These are phyloP conservation scores for Turdus rufiventris DNA, from an alignment of 2,113 vertebrate species.

Conservation along the genomic window DNA sequence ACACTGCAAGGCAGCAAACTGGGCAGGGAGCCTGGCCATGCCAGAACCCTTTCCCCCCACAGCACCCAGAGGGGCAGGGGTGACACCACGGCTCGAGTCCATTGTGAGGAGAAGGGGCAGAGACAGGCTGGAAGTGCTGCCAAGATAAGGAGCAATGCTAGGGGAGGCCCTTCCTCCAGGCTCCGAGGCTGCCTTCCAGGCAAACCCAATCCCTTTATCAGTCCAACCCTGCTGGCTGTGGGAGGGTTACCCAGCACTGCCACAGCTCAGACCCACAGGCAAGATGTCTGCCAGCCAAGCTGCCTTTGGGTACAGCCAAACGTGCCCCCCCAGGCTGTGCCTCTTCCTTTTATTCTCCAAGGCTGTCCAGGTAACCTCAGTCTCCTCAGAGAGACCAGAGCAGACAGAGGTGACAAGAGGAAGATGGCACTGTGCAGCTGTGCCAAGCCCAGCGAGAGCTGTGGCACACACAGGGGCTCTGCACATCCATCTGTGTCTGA, in stretches of 20 bases:
- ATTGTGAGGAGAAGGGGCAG: not conserved
- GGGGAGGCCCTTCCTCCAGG: not conserved
- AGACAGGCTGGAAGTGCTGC: not conserved
- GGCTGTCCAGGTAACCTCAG: not conserved
- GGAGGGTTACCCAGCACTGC: not conserved
- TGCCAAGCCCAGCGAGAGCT: not conserved
- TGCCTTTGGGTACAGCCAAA: not conserved
- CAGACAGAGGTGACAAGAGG: not conserved
- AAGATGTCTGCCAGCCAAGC: not conserved
- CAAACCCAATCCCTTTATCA: not conserved
- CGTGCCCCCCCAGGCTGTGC: not conserved
- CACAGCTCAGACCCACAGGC: not conserved
- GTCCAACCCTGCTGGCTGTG: not conserved
- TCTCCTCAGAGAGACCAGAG: not conserved
- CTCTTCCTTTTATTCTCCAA: not conserved
- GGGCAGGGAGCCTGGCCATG: not conserved
- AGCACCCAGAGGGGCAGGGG: not conserved
- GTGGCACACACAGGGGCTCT: not conserved
- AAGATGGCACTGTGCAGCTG: not conserved
- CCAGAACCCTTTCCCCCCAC: accelerated
- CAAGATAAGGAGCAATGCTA: not conserved
- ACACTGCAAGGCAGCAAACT: not conserved
- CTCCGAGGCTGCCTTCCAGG: not conserved
- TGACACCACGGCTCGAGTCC: not conserved
- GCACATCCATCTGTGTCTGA: not conserved